Evolutionary conservation across 2,888 invertebrate genomes (phyloP).

Genomic region (Apotomis betuletana): DNA sequence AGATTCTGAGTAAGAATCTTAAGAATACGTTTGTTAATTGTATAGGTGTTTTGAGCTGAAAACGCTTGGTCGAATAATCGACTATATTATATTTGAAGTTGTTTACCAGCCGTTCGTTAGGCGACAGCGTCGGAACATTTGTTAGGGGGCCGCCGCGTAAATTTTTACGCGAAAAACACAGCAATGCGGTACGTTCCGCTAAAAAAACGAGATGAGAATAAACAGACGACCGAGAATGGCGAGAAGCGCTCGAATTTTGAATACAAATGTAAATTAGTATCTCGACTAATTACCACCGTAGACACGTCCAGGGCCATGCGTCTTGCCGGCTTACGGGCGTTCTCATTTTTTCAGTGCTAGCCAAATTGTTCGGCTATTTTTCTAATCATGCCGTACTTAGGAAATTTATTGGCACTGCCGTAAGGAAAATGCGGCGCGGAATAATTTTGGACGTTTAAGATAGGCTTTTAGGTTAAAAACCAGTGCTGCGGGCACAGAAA

Average conservation of each 20-base stretch:
- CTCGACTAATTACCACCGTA: conserved; percentile 82
- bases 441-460: conserved; percentile 23
- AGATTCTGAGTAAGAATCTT: background rate
- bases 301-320: conserved; percentile 80
- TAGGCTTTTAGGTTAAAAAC: background rate
- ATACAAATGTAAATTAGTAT: conserved; percentile 85
- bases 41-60: background rate
- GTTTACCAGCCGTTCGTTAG: conserved; percentile 68
- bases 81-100: conserved; percentile 55
- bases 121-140: conserved; percentile 63
- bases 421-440: conserved; percentile 27
- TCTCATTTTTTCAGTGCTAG: conserved; percentile 71
- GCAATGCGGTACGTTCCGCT: conserved; percentile 80
- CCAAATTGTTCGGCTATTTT: conserved; percentile 73
- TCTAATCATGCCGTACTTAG: conserved; percentile 63
- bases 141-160: conserved; percentile 73
- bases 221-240: conserved; percentile 82
- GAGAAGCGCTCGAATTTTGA: conserved; percentile 83
- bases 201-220: conserved; percentile 80
- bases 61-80: conserved; percentile 5
- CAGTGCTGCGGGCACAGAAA: background rate
- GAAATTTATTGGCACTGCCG: conserved; percentile 47
- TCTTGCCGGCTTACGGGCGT: conserved; percentile 79
- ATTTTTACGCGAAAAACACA: conserved; percentile 81
- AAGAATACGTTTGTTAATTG: too few relatives aligned